Evolutionary conservation across 2,113 vertebrate genomes (phyloP).

Genomic region (Rutilus rutilus): DNA sequence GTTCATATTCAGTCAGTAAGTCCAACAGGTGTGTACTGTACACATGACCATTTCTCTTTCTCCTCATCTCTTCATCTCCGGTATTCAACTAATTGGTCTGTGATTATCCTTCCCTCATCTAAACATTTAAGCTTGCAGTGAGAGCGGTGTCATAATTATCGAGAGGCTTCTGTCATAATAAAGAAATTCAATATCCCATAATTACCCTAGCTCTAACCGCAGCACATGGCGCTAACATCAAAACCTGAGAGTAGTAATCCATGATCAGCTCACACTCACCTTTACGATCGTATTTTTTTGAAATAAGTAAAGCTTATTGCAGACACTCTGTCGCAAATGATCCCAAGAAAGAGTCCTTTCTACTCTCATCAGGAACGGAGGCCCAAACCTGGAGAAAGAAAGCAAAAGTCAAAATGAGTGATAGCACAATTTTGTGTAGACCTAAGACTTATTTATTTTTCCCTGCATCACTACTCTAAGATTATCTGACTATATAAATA

Average conservation of each 20-base stretch:
- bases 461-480: too few relatives aligned
- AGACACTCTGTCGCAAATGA: slow-evolving; percentile 86
- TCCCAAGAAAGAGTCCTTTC: slow-evolving; percentile 87
- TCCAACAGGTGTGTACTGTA: background rate
- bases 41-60: background rate
- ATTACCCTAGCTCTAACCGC: background rate
- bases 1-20: background rate
- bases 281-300: background rate
- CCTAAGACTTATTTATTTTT: too few relatives aligned
- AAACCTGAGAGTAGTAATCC: background rate
- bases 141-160: background rate
- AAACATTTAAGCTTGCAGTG: background rate
- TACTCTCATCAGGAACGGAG: slow-evolving; percentile 84
- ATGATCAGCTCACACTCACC: slow-evolving; percentile 20
- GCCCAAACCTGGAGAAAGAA: slow-evolving; percentile 83
- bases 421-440: too few relatives aligned
- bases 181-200: background rate
- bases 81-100: background rate
- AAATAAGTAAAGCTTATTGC: slow-evolving; percentile 83
- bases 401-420: background rate
- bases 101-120: background rate
- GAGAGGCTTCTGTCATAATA: slow-evolving; percentile 22
- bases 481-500: too few relatives aligned
- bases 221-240: background rate
- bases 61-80: background rate